Evolutionary conservation across 2,888 invertebrate genomes (phyloP), one percentile per base, ranked within the genome.

Genomic region (Anoplius nigerrimus): DNA sequence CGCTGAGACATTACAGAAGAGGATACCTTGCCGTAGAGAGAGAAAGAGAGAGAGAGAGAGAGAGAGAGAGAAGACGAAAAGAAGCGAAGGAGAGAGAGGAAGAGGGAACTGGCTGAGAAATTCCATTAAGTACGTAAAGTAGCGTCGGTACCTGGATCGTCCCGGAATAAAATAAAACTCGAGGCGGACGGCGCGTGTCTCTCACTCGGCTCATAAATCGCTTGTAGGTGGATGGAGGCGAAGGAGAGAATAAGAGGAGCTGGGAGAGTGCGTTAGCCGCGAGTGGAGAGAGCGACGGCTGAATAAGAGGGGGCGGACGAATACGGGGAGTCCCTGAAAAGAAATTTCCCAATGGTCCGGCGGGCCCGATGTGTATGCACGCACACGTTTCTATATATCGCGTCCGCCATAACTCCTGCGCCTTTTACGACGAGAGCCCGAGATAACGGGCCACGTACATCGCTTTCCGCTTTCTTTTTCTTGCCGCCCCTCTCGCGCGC

Each of bases 111-210:
- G 53, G 55, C 58, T 52, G 27, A 67, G 63, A 76, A 82, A 83
- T 84, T 78, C 77, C 81, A 77, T 83, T 81, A 81, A 77, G 69
- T 74, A 79, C 75, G 80, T 79, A 80, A 81, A 83, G 72, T 73
- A 72, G 74, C 69, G 77, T 78, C 74, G n/a, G 69, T 69, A 74
- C 64, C 62, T 48, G 66, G 61, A 68, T 48, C 65, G 52, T 66
- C 74, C 69, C 51, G 55, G 61, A 66, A 74, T 79, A 72, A 74
- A 79, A 69, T 34, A 34, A 34, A 11, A 11, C 34, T 60, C 70
- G 66, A 60, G 71, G 64, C 66, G 20, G 34, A 34, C 34, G 70
- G 65, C 77, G 80, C 76, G 80, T 79, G 83, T 82, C 81, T 82
- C 73, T 82, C 72, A 66, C 74, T 67, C 65, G 66, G 64, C 72